A percentile compares a stretch with the other conserved stretches of the same genome.
phyloP scores from a whole-genome alignment of 2,797 vertebrate genomes.

The Chaetodon trifasciatus region DNA sequence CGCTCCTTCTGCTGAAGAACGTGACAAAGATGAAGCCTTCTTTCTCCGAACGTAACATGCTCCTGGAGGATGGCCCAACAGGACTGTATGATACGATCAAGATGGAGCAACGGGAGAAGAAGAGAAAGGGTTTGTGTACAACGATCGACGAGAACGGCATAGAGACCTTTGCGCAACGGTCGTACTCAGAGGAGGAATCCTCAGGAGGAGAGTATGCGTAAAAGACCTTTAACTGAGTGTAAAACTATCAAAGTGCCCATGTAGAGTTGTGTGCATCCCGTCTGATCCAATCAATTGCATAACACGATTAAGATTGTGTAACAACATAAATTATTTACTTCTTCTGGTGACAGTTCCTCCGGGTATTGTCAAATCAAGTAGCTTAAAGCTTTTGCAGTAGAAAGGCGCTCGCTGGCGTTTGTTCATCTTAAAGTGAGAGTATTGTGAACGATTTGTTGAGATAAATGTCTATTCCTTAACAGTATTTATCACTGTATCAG shows the following conservation, averaged over 20 bases:
- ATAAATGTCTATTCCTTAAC: constrained; percentile 80
- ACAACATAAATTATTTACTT: constrained; percentile 74
- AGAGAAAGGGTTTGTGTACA: constrained; percentile 82
- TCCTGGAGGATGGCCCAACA: constrained; percentile 94
- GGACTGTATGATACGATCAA: constrained; percentile 96
- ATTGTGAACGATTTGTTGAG: constrained; percentile 79
- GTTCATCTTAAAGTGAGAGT: constrained; percentile 68
- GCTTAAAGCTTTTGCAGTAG: constrained; percentile 65
- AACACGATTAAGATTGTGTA: constrained; percentile 82
- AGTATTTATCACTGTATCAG: constrained; percentile 71
- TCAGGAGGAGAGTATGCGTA: constrained; percentile 92
- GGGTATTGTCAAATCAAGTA: constrained; percentile 63
- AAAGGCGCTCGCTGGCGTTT: constrained; percentile 51
- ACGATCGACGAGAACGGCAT: constrained; percentile 84
- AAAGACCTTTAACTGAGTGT: constrained; percentile 63
- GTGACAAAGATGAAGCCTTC: constrained; percentile 95
- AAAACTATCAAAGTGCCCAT: constrained; percentile 75
- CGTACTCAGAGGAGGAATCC: constrained; percentile 89
- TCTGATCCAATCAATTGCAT: constrained; percentile 78
- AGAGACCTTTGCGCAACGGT: constrained; percentile 84
- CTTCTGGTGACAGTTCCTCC: constrained; percentile 50
- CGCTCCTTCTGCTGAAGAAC: constrained; percentile 92
- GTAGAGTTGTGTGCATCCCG: constrained; percentile 68
- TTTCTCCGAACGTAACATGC: constrained; percentile 93
- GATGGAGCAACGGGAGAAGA: constrained; percentile 90